phyloP scores from a whole-genome alignment of 2,888 invertebrate species.

The Nyleta sp. region DNA sequence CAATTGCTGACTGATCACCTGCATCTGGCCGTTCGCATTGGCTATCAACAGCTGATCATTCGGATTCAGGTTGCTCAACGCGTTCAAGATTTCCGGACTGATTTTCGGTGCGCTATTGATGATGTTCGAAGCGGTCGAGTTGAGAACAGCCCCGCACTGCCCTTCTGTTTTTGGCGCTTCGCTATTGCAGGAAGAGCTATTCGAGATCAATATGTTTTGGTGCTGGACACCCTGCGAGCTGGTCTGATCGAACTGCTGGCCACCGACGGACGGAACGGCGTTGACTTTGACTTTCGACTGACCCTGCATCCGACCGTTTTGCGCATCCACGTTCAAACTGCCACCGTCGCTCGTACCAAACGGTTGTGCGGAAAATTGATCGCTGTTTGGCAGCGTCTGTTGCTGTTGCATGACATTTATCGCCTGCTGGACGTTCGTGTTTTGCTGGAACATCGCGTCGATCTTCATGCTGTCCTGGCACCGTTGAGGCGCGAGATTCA shows the following conservation, averaged over 20 bases:
- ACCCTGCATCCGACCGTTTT: constrained; percentile 66
- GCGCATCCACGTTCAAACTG: constrained; percentile 68
- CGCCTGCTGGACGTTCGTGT: constrained; percentile 73
- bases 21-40: constrained; percentile 81
- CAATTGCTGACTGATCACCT: constrained; percentile 80
- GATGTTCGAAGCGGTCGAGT: constrained; percentile 77
- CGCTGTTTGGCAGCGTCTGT: constrained; percentile 18
- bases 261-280: constrained; percentile 63
- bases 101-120: constrained; percentile 80
- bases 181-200: constrained; percentile 65
- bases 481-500: constrained; percentile 35
- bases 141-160: constrained; percentile 62
- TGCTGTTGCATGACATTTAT: constrained; percentile 75
- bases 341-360: neutral
- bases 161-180: constrained; percentile 48
- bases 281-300: constrained; percentile 69
- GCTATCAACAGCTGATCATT: constrained; percentile 81
- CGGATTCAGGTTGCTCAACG: constrained; percentile 80
- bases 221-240: constrained; percentile 73
- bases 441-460: constrained; percentile 73
- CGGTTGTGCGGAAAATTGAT: constrained; percentile 23
- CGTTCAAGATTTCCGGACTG: constrained; percentile 79
- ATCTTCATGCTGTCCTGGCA: constrained; percentile 67
- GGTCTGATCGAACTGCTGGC: constrained; percentile 68
- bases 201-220: constrained; percentile 78